These are phyloP conservation scores for Araneus ventricosus DNA, from an alignment of 1,140 invertebrate genomes.

Conservation along the genomic window DNA sequence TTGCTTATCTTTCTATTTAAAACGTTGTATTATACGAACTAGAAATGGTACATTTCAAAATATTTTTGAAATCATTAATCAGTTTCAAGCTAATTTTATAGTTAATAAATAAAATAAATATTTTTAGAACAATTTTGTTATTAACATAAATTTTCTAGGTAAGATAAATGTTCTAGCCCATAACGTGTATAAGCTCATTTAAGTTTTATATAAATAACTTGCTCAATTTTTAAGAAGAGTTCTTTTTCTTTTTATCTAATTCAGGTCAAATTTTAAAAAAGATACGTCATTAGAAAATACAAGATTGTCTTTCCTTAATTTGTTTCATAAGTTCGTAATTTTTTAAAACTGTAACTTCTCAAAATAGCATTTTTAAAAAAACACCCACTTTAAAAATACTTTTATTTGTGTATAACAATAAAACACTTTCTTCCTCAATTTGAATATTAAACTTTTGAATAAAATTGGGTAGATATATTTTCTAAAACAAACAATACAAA, in stretches of 20 bases:
- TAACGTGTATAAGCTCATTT: background rate
- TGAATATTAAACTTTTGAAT: background rate
- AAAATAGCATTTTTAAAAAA: slow-evolving; percentile 1
- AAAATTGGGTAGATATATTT: background rate
- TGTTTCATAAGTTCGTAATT: background rate
- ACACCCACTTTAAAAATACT: background rate
- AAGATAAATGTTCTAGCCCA: background rate
- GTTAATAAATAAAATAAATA: too few relatives aligned
- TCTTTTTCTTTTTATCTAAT: background rate
- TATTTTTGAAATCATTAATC: too few relatives aligned
- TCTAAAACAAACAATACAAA: background rate
- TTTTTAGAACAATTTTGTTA: too few relatives aligned
- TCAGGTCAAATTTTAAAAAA: background rate
- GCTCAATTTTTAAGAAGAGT: background rate
- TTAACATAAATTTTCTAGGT: background rate
- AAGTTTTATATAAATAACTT: background rate
- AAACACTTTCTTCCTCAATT: background rate
- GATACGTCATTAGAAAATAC: background rate
- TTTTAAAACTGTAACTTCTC: background rate
- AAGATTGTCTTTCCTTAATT: slow-evolving; percentile 1
- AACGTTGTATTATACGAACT: too few relatives aligned
- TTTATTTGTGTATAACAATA: background rate
- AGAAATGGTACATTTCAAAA: too few relatives aligned
- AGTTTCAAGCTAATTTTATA: too few relatives aligned
- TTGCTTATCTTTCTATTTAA: too few relatives aligned